phyloP scores from a whole-genome alignment of 1,140 invertebrate genomes.

The Drosophila takahashii region DNA sequence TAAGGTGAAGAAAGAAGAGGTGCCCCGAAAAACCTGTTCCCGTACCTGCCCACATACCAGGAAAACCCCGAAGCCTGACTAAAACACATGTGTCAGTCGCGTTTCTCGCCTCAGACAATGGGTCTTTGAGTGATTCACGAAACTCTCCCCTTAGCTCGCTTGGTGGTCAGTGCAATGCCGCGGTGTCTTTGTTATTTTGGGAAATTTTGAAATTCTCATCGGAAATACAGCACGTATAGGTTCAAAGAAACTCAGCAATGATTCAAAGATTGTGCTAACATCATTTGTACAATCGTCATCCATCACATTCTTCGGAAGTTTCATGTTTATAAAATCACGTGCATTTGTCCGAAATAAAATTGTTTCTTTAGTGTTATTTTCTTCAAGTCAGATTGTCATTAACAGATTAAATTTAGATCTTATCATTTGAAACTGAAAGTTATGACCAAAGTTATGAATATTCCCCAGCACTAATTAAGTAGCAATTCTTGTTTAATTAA shows the following conservation, averaged over 20 bases:
- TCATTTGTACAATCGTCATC: neutral
- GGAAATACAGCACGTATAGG: conserved; percentile 38
- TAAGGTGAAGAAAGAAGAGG: conserved; percentile 35
- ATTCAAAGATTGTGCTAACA: conserved; percentile 1
- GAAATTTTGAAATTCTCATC: conserved; percentile 40
- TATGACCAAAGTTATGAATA: conserved; percentile 4
- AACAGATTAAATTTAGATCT: neutral
- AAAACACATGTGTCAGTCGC: conserved; percentile 75
- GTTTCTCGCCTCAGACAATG: conserved; percentile 55
- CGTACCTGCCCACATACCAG: conserved; percentile 66
- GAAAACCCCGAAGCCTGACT: conserved; percentile 73
- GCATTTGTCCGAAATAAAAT: neutral
- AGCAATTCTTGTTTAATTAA: conserved; percentile 19
- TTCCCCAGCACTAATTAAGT: conserved; percentile 12
- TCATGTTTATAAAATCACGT: neutral
- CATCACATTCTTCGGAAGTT: no score
- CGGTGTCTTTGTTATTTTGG: conserved; percentile 32
- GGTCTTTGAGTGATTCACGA: conserved; percentile 69
- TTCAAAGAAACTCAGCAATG: conserved; percentile 8
- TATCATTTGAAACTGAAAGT: no score
- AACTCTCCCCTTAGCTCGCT: conserved; percentile 57
- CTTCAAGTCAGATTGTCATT: neutral
- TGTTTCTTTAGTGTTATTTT: neutral
- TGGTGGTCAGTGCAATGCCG: conserved; percentile 30
- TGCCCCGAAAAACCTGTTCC: conserved; percentile 66